Conservation (phyloP, 2,888 invertebrate species). For the Octonoba sinensis region DNA sequence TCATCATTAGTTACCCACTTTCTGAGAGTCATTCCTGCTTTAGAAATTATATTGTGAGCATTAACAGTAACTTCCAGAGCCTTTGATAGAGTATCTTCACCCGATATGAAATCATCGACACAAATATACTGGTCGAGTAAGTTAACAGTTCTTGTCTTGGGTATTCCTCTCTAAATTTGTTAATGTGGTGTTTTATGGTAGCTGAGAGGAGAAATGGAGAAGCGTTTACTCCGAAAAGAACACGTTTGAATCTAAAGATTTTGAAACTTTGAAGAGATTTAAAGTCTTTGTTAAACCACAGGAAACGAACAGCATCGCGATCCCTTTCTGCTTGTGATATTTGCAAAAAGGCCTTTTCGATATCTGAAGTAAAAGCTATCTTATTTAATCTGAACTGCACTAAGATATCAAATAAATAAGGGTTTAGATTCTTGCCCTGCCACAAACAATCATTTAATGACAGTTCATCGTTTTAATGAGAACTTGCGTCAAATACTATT, state of each 20-base stretch:
- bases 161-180: too few relatives aligned
- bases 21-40: neutral
- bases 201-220: constrained; percentile 1
- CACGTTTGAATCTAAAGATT: neutral
- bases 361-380: neutral
- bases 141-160: too few relatives aligned
- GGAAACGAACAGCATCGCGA: neutral
- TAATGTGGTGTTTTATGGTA: neutral
- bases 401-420: neutral
- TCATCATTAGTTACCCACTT: too few relatives aligned
- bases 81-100: neutral
- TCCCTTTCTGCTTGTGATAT: neutral
- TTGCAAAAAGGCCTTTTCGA: neutral
- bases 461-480: constrained; percentile 2
- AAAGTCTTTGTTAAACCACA: neutral
- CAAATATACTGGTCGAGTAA: too few relatives aligned
- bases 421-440: neutral
- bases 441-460: constrained; percentile 21
- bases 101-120: neutral
- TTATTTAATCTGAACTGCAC: neutral
- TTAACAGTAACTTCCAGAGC: neutral
- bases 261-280: neutral
- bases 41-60: neutral
- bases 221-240: neutral
- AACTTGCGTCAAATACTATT: too few relatives aligned